Percentiles rank a stretch among this genome's conserved stretches.
phyloP scores from a whole-genome alignment of 2,888 invertebrate species.

The Caenorhabditis sinica region DNA sequence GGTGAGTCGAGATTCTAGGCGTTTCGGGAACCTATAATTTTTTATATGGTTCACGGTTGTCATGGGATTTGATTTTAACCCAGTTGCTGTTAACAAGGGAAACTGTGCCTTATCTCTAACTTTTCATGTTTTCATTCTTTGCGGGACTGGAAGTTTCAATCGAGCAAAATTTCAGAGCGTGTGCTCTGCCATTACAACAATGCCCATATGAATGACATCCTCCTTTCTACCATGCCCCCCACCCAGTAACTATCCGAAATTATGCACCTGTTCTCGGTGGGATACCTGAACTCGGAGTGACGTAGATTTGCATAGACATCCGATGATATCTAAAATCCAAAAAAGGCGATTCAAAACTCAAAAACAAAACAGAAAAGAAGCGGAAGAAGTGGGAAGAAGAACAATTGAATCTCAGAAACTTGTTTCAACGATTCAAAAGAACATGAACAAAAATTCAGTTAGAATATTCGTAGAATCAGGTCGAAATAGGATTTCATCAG shows the following conservation, averaged over 20 bases:
- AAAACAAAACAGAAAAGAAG: neutral
- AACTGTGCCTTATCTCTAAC: no score
- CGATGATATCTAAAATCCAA: slow-evolving; percentile 1
- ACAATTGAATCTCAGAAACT: slow-evolving; percentile 12
- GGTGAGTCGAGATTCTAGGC: neutral
- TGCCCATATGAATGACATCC: no score
- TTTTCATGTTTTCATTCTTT: no score
- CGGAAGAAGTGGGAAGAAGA: slow-evolving; percentile 5
- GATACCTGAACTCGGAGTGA: slow-evolving; percentile 48
- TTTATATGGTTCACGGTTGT: no score
- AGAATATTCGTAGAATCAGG: neutral
- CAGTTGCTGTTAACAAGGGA: no score
- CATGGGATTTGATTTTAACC: no score
- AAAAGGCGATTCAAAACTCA: slow-evolving; percentile 4
- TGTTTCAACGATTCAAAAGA: neutral
- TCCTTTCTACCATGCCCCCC: no score
- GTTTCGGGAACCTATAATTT: no score
- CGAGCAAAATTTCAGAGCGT: no score
- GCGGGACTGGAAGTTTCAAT: no score
- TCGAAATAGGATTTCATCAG: slow-evolving; percentile 22
- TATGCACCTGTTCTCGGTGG: neutral
- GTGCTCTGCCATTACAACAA: no score
- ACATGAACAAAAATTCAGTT: slow-evolving; percentile 13
- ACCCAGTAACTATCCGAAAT: neutral
- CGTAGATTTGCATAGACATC: slow-evolving; percentile 52